Conservation (phyloP, 1,140 invertebrate species). For the Diachasmimorpha longicaudata region DNA sequence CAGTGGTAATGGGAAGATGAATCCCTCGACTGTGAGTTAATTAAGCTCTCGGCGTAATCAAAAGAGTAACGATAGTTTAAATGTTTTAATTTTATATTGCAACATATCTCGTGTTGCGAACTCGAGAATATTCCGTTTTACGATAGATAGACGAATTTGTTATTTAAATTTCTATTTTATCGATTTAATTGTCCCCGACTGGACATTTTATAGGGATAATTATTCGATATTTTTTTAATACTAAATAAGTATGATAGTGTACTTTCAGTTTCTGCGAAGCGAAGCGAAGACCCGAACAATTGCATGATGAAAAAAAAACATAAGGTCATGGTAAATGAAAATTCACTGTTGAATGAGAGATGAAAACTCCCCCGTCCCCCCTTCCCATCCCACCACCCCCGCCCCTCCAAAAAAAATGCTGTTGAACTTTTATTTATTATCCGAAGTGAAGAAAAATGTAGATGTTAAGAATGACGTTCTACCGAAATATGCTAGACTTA, state of each 20-base stretch:
- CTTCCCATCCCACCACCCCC: neutral
- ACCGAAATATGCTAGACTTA: slow-evolving; percentile 63
- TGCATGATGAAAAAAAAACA: slow-evolving; percentile 6
- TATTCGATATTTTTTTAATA: neutral
- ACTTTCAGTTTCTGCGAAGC: neutral
- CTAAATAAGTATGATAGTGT: slow-evolving; percentile 3
- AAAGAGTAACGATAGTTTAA: neutral
- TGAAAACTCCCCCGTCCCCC: neutral
- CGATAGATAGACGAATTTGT: slow-evolving; percentile 54
- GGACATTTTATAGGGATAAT: slow-evolving; percentile 2
- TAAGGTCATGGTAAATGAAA: neutral
- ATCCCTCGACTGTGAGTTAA: neutral
- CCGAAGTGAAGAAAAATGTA: slow-evolving; percentile 35
- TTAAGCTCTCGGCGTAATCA: slow-evolving; percentile 17
- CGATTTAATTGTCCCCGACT: neutral
- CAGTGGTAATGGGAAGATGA: too few species aligned
- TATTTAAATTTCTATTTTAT: slow-evolving; percentile 39
- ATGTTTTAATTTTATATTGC: neutral
- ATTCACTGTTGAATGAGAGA: neutral
- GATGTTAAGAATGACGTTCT: slow-evolving; percentile 62
- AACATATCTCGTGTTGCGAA: slow-evolving; percentile 11
- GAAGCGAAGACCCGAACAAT: neutral
- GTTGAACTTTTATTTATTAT: slow-evolving; percentile 23
- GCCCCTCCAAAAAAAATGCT: neutral
- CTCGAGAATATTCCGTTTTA: slow-evolving; percentile 37